Evolutionary conservation across 2,888 invertebrate species (phyloP), one percentile per base, ranked within the genome.

Genomic region (Lydus trimaculatus): DNA sequence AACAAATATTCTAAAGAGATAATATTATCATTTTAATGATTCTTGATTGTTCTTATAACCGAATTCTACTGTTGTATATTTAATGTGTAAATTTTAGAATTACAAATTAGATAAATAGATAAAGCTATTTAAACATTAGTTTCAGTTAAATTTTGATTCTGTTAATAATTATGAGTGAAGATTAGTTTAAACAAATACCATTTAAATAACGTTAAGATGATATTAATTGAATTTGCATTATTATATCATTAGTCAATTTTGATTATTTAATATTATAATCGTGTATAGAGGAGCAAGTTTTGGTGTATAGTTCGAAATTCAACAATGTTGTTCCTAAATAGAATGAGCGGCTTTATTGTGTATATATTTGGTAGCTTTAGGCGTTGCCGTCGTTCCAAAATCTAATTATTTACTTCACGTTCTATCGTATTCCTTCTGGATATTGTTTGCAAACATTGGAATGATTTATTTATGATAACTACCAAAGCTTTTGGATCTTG

Each of bases 391-490:
- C 67, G 63, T 62, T 67, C 58, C 65, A 70, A 52, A 70, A 70
- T 70, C 70, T 70, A 70, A 70, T 70, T 70, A 70, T 58, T 64
- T 64, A 64, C 64, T 70, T 70, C 63, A 56, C 69, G 63, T 64
- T 67, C 67, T 52, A 52, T 52, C 20, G 62, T 64, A 58, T 62
- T 67, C 67, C 67, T 67, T 70, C 67, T 65, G 64, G 64, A 67
- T 70, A 70, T 70, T 70, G 70, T 70, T 70, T 70, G 70, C 59
- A 67, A 70, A 66, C 67, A 67, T 64, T 48, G 65, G 33, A 62
- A 65, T 64, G 66, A 67, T 67, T 70, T 67, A 70, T 70, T 70
- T 70, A 70, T 65, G 67, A 70, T 70, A 70, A 70, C 70, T 52
- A 23, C 48, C 4, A 23, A 39, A 61, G 61, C 48, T 23, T 52